Percentiles rank a stretch among this genome's conserved stretches.
Evolutionary conservation across 92 coral and sea anemone species (phyloP).

Genomic region (Umimayanthus kanabou): DNA sequence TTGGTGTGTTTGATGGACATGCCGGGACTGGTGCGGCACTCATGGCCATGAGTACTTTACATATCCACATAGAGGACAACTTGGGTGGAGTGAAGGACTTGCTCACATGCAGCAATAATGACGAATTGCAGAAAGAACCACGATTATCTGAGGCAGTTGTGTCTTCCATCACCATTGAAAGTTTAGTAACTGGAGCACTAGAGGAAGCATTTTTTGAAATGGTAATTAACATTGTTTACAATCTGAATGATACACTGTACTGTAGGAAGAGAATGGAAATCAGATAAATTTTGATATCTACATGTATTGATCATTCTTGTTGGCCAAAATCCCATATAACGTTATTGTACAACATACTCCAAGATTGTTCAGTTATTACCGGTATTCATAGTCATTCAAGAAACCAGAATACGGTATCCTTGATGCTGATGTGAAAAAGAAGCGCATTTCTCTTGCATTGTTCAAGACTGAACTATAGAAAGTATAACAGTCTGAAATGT

Average conservation of each 20-base stretch:
- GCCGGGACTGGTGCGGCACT: slow-evolving; percentile 95
- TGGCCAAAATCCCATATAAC: too few relatives aligned
- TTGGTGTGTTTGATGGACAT: slow-evolving; percentile 98
- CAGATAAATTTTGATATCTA: not conserved
- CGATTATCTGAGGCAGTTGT: slow-evolving; percentile 80
- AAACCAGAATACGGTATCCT: too few relatives aligned
- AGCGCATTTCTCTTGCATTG: too few relatives aligned
- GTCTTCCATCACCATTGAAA: slow-evolving; percentile 81
- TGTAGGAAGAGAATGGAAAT: not conserved
- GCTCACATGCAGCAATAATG: slow-evolving; percentile 72
- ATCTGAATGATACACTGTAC: not conserved
- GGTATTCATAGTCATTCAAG: too few relatives aligned
- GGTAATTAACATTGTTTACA: slow-evolving; percentile 50
- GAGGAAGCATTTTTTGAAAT: slow-evolving; percentile 97
- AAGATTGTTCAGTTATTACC: too few relatives aligned
- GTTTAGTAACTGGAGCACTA: slow-evolving; percentile 76
- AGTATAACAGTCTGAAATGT: too few relatives aligned
- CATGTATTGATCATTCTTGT: too few relatives aligned
- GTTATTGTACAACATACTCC: too few relatives aligned
- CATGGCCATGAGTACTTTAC: slow-evolving; percentile 87
- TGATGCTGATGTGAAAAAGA: too few relatives aligned
- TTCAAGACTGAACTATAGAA: too few relatives aligned
- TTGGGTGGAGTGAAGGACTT: slow-evolving; percentile 81
- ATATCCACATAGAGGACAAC: slow-evolving; percentile 88
- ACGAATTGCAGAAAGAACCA: slow-evolving; percentile 62